Base-by-base conservation (phyloP, 2,797 vertebrate species). In the Brotula barbata region DNA sequence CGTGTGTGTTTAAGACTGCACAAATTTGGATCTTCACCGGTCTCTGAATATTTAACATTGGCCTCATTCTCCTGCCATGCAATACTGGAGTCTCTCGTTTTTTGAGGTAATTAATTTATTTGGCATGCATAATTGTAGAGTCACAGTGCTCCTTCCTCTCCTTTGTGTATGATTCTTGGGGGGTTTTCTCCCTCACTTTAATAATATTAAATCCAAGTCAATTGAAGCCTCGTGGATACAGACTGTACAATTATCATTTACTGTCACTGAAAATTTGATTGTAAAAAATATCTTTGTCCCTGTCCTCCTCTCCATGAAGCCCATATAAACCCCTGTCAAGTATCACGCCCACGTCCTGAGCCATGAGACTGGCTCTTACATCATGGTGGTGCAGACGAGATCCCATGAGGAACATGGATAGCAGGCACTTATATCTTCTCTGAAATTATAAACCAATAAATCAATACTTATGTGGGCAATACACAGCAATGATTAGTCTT, bases 251-350 rank as follows among this genome's bases (percentile, higher is more conserved):
- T 72, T 68, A 45, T 64, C 61, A 20, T 31, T 48, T 48, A 4
- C 74, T 71, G 71, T 74, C 57, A 68, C 73, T 68, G 62, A 75
- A 72, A 67, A 23, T 49, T 58, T 74, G 28, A 55, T 56, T 70
- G 77, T 58, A 71, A 73, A 73, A 52, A 75, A 80, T 77, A 78
- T 73, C 78, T 68, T 47, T 14, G 71, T 79, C 64, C 64, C 54
- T 71, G 50, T 77, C 80, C 83, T 86, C 80, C 87, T 84, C 76
- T 78, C 73, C 79, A 87, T 80, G 77, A 87, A 82, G 75, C 80
- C 81, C 77, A 87, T 86, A 84, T 28, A 88, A 87, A 73, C 72
- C 64, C 68, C 80, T 87, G 87, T 88, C 84, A 88, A 77, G 81
- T 76, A 83, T 83, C 82, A 28, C 85, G 39, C 86, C 84, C 83